These are phyloP conservation scores for Notoglanidium macrostoma DNA, from an alignment of 2,797 vertebrate genomes.

Conservation along the genomic window DNA sequence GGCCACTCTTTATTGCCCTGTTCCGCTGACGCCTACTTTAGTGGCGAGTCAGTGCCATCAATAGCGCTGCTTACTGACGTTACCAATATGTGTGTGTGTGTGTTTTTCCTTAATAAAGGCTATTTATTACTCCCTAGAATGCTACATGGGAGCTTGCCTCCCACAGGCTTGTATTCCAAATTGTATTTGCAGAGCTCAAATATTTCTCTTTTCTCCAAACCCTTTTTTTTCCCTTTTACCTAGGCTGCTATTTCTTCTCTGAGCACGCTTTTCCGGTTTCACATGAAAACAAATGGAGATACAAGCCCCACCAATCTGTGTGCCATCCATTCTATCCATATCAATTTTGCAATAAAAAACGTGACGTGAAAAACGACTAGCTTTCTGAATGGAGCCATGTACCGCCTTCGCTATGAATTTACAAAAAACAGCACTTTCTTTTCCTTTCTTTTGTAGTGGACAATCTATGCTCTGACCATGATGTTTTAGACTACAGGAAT, in stretches of 20 bases:
- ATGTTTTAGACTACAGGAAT: background rate
- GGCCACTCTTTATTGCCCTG: constrained; percentile 67
- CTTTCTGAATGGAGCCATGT: background rate
- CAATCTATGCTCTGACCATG: background rate
- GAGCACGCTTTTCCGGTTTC: background rate
- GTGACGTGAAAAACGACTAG: background rate
- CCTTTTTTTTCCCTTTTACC: background rate
- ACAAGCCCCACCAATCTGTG: background rate
- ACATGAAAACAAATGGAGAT: background rate
- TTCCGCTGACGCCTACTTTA: constrained; percentile 66
- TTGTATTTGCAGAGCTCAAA: constrained; percentile 59
- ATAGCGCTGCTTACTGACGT: constrained; percentile 63
- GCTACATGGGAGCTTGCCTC: constrained; percentile 55
- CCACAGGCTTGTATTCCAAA: constrained; percentile 57
- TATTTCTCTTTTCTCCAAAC: constrained; percentile 32
- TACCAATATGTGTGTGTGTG: constrained; percentile 34
- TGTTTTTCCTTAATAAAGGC: constrained; percentile 71
- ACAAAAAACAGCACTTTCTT: background rate
- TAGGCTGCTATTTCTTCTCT: background rate
- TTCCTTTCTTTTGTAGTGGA: background rate
- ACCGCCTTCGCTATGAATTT: background rate
- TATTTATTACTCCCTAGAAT: constrained; percentile 67
- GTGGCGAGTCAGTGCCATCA: constrained; percentile 67
- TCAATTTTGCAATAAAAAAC: background rate
- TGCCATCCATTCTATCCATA: background rate